Evolutionary conservation across 2,888 invertebrate species (phyloP), one percentile per base, ranked within the genome.

Genomic region (Chrysolina oricalcia): DNA sequence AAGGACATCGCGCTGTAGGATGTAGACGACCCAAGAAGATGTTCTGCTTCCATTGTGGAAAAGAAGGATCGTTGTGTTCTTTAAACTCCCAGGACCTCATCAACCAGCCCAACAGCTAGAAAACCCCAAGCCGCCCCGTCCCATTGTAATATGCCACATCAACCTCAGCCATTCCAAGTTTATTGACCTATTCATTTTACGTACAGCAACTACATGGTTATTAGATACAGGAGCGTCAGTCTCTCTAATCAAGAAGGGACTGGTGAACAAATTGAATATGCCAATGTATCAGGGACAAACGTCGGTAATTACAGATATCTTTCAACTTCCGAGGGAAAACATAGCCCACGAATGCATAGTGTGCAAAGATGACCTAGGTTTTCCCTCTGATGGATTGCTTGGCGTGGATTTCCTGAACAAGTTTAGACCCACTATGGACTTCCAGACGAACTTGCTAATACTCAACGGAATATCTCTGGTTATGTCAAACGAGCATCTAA

Each of bases 351-450:
- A 71, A 19, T 71, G 21, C 27, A 27, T 71, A 15, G 63, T 71
- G 8, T 71, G 71, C 19, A 15, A 23, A 56, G 43, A 64, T 19
- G 48, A 63, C 4, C 63, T 71, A 1, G 35, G 43, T 8, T 71
- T 71, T 27, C n/a, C 35, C 6, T 50, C 67, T 11, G 71, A 63
- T 23, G 71, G 64, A 15, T 65, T 71, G 21, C 8, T 63, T 19
- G 71, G 71, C 5, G 19, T 71, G 23, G 71, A 71, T 41, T 71
- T 71, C 46, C 41, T 71, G 17, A 15, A 40, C 13, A 64, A 71
- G 35, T 71, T 63, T 23, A 35, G 65, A 41, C 53, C 71, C 9
- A 71, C 15, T 21, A 23, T 71, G 17, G 71, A 71, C 13, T 71
- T 71, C 56, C 1, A 46, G 17, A 21, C 13, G n/a, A 76, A 77